Percentiles rank a stretch among this genome's conserved stretches.
Evolutionary conservation across 2,888 invertebrate species (phyloP).

Genomic region (Drosophila mayaguana): DNA sequence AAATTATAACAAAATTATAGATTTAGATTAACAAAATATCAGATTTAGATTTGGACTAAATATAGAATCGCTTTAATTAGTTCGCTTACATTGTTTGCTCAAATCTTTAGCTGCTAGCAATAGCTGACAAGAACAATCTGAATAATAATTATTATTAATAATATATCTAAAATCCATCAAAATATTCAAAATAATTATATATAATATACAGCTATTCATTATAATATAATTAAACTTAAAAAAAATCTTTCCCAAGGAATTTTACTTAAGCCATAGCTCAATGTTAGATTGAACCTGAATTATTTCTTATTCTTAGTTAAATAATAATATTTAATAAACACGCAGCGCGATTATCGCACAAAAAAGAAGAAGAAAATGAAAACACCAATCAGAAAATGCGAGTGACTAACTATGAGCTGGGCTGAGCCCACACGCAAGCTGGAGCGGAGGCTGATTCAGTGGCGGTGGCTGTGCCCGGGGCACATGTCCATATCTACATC

Average conservation of each 20-base stretch:
- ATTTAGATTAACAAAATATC: too few relatives aligned
- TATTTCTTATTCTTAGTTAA: slow-evolving; percentile 49
- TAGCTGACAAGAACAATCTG: too few relatives aligned
- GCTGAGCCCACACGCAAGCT: slow-evolving; percentile 36
- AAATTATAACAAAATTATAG: too few relatives aligned
- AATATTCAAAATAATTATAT: not conserved
- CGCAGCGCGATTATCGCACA: slow-evolving; percentile 41
- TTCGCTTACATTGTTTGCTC: too few relatives aligned
- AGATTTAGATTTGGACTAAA: too few relatives aligned
- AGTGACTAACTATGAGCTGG: slow-evolving; percentile 12
- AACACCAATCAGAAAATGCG: slow-evolving; percentile 5
- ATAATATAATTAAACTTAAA: not conserved
- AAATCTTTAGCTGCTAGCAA: too few relatives aligned
- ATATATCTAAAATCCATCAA: too few relatives aligned
- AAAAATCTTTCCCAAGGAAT: not conserved
- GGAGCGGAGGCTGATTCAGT: slow-evolving; percentile 15
- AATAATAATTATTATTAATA: too few relatives aligned
- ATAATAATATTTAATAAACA: slow-evolving; percentile 74
- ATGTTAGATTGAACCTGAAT: not conserved
- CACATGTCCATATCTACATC: slow-evolving; percentile 62
- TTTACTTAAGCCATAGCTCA: not conserved
- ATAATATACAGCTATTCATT: not conserved
- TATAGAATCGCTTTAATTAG: too few relatives aligned
- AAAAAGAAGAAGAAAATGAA: not conserved
- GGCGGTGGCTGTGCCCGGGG: slow-evolving; percentile 28